phyloP scores from a whole-genome alignment of 2,888 invertebrate genomes.

The Chaitophorus viminalis region DNA sequence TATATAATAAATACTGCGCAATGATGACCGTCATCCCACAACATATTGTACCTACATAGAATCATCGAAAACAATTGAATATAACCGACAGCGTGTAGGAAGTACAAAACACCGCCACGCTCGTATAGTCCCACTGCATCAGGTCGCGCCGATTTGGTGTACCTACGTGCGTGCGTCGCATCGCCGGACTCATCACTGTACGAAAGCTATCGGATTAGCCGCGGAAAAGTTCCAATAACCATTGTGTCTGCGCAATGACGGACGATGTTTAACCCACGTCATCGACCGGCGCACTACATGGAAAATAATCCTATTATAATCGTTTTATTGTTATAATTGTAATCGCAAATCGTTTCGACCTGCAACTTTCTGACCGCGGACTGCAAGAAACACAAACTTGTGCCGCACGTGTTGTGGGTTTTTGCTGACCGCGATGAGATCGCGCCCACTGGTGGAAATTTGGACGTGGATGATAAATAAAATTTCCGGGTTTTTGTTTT shows the following conservation, averaged over 20 bases:
- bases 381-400: too few species aligned
- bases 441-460: too few species aligned
- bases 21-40: not conserved
- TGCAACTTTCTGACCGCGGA: too few species aligned
- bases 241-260: constrained; percentile 8
- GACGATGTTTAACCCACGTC: too few species aligned
- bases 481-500: too few species aligned
- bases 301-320: too few species aligned
- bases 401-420: too few species aligned
- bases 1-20: not conserved
- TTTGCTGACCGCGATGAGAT: too few species aligned
- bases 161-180: not conserved
- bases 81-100: constrained; percentile 18
- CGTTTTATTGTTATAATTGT: too few species aligned
- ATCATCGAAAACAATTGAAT: constrained; percentile 34
- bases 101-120: not conserved
- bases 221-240: not conserved
- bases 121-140: not conserved
- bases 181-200: not conserved
- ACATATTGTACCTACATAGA: not conserved
- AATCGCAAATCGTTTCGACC: too few species aligned
- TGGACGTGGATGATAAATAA: too few species aligned
- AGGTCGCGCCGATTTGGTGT: not conserved
- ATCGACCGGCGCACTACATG: too few species aligned
- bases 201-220: not conserved